Evolutionary conservation across 2,888 invertebrate genomes (phyloP).

Genomic region (Capitulum mitella): DNA sequence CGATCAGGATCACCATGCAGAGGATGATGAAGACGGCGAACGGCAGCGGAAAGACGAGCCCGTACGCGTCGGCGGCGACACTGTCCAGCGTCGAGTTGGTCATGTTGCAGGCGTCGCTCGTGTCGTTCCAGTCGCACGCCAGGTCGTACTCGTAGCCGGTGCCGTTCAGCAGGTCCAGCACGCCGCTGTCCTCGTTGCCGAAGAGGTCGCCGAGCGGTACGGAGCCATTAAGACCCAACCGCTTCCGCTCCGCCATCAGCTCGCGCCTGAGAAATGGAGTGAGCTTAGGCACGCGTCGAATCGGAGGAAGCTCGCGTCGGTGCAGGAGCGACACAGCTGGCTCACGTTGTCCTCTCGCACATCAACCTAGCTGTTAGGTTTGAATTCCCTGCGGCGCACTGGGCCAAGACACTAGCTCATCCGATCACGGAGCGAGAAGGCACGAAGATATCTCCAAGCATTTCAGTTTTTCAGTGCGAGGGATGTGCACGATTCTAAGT

Average conservation of each 20-base stretch:
- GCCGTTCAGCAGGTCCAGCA: conserved; percentile 28
- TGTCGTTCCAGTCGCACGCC: conserved; percentile 30
- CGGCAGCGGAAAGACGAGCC: conserved; percentile 67
- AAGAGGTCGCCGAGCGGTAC: neutral
- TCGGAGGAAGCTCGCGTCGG: neutral
- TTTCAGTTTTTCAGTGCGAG: no score
- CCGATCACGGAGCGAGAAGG: no score
- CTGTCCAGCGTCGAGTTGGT: conserved; percentile 38
- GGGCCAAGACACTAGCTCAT: no score
- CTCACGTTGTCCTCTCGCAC: no score
- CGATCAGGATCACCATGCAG: conserved; percentile 75
- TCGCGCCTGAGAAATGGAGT: neutral
- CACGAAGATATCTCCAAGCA: no score
- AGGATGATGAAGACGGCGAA: conserved; percentile 81
- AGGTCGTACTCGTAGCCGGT: conserved; percentile 30
- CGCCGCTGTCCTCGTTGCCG: conserved; percentile 18
- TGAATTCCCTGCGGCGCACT: no score
- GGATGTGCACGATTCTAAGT: no score
- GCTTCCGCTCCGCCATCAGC: neutral
- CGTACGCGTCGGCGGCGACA: conserved; percentile 67
- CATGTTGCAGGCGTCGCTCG: conserved; percentile 29
- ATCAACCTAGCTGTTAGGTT: no score
- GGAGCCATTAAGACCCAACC: conserved; percentile 26
- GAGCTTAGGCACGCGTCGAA: neutral
- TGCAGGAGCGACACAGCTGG: no score